Base-by-base conservation (phyloP, 2,797 vertebrate species). In the Hylomyscus alleni region DNA sequence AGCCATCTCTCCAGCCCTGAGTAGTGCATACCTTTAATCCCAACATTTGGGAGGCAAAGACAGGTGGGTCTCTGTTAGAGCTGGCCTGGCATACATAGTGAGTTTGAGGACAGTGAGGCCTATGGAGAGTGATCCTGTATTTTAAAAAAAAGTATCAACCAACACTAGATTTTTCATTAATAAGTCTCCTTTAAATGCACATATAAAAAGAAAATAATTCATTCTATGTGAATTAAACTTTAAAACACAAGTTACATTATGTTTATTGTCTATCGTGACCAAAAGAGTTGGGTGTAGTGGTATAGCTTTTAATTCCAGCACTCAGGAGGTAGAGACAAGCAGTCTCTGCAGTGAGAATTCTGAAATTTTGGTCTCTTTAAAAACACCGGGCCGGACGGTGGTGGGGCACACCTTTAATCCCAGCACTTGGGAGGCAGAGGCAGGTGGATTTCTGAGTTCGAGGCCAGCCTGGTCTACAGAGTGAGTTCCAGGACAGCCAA, bases 151-250 rank as follows among this genome's bases (percentile, higher is more conserved):
- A 86, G 91, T 0, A 91, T 22, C 56, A 91, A 56, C 14, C 17
- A 91, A 72, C 9, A 69, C 44, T 67, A 87, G 44, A 96, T 58
- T 93, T 40, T 69, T 58, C 67, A 90, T 83, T 90, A 94, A 83
- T 17, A 95, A 92, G 44, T 83, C 60, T 80, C 54, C 76, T 85
- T 91, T 93, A 96, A 89, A 81, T 22, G 91, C 31, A 60, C 3
- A 82, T 13, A 78, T 34, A 69, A 22, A 78, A 13, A 62, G 40
- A 58, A 78, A 58, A 77, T 58, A 92, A 67, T 75, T 54, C 9
- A 73, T 14, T 19, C 44, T 87, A 67, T 85, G 44, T 78, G 40
- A 93, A 91, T 58, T n/a, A 72, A 90, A 81, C 65, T 89, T 80
- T 67, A 12, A 95, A 95, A 72, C 62, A 56, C 67, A 94, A 93